Evolutionary conservation across 2,797 vertebrate species (phyloP).

Genomic region (Sciurus vulgaris): DNA sequence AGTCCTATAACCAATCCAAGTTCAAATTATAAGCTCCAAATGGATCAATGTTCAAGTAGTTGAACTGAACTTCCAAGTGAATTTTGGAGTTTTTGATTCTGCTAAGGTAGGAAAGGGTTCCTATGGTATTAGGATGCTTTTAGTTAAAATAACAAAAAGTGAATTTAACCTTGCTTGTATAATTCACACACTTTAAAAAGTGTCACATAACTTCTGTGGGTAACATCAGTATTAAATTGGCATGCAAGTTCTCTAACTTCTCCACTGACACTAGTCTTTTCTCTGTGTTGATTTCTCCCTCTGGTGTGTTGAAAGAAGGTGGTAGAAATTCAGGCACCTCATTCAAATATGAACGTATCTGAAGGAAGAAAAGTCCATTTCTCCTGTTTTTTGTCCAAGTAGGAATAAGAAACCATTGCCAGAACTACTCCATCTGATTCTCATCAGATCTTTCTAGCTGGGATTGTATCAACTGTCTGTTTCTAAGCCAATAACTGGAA

Average conservation of each 20-base stretch:
- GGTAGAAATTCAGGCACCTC: background rate
- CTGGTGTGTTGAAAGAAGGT: background rate
- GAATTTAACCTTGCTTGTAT: background rate
- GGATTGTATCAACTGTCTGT: too few relatives aligned
- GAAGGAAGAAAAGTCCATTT: background rate
- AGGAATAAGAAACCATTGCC: too few relatives aligned
- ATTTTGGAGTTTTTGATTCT: background rate
- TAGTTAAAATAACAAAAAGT: background rate
- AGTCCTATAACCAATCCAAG: background rate
- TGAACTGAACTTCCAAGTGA: background rate
- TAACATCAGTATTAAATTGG: background rate
- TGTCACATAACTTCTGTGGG: background rate
- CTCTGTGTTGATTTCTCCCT: background rate
- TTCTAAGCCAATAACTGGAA: too few relatives aligned
- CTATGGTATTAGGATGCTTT: background rate
- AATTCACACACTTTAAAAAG: background rate
- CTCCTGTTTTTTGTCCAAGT: too few relatives aligned
- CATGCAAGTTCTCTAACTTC: background rate
- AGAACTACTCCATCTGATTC: too few relatives aligned
- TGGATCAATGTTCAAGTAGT: background rate
- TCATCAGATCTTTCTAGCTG: too few relatives aligned
- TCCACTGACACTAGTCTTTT: background rate
- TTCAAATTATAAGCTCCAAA: background rate
- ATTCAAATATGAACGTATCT: background rate
- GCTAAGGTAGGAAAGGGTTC: background rate